Evolutionary conservation across 2,797 vertebrate species (phyloP).

Genomic region (Melanotaenia trifasciata): DNA sequence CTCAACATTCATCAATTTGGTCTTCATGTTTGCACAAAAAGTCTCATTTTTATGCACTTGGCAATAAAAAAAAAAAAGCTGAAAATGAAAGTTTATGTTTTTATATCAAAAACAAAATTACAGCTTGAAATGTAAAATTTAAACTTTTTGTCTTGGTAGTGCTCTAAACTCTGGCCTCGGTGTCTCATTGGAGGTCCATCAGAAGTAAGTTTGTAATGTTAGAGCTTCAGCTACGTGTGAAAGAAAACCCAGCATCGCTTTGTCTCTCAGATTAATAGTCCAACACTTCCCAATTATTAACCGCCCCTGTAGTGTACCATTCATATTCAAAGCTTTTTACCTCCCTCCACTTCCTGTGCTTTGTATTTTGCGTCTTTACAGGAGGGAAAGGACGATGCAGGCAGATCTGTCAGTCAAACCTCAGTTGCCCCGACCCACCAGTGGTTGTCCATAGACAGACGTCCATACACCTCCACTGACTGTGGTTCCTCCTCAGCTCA

Average conservation of each 20-base stretch:
- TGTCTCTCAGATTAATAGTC: constrained; percentile 70
- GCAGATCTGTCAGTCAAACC: constrained; percentile 83
- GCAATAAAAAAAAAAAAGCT: neutral
- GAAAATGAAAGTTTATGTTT: neutral
- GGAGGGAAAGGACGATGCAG: constrained; percentile 77
- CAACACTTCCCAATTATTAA: constrained; percentile 84
- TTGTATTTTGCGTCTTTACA: constrained; percentile 76
- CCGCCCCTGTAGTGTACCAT: constrained; percentile 74
- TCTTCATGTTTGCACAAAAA: neutral
- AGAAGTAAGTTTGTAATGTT: constrained; percentile 19
- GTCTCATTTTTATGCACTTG: neutral
- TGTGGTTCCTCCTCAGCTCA: constrained; percentile 76
- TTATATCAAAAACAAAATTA: neutral
- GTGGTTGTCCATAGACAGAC: constrained; percentile 68
- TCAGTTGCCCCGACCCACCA: constrained; percentile 42
- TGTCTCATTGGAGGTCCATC: constrained; percentile 6
- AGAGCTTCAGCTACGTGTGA: constrained; percentile 17
- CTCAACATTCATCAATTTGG: neutral
- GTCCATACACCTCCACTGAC: constrained; percentile 76
- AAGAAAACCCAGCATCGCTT: constrained; percentile 51
- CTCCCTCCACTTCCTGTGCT: constrained; percentile 79
- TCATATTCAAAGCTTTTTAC: constrained; percentile 71
- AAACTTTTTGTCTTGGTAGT: neutral
- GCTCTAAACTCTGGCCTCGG: neutral
- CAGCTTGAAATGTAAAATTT: neutral